These are phyloP conservation scores for Motacilla tschutschensis DNA, from an alignment of 2,113 vertebrate species.

Conservation along the genomic window DNA sequence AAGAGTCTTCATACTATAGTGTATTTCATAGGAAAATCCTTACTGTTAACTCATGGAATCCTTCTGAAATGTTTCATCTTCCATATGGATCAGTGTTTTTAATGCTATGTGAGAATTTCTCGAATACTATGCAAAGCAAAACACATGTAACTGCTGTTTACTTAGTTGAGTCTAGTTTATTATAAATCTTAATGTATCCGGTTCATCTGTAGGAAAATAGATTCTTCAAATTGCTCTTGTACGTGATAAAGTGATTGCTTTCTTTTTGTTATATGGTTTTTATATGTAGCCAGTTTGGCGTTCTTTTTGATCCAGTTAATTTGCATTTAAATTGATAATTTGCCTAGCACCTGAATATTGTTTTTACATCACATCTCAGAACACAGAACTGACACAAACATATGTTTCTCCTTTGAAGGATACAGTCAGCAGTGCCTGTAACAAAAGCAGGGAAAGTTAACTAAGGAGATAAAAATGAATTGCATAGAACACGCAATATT, in stretches of 20 bases:
- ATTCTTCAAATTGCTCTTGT: slow-evolving; percentile 37
- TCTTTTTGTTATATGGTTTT: background rate
- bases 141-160: slow-evolving; percentile 4
- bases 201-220: slow-evolving; percentile 1
- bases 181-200: slow-evolving; percentile 28
- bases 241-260: background rate
- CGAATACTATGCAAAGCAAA: background rate
- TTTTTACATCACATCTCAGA: background rate
- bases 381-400: background rate
- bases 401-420: slow-evolving; percentile 33
- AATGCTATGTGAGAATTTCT: background rate
- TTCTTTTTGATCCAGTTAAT: slow-evolving; percentile 14
- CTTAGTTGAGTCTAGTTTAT: background rate
- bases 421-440: background rate
- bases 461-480: slow-evolving; percentile 47
- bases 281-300: slow-evolving; percentile 17
- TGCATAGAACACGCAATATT: background rate
- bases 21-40: background rate
- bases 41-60: background rate
- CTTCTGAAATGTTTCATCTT: background rate
- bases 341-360: background rate
- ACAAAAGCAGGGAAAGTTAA: background rate
- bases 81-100: background rate
- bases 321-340: slow-evolving; percentile 59
- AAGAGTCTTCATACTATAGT: background rate